A percentile compares a stretch with the other conserved stretches of the same genome.
These are phyloP conservation scores for Drosophila pseudoobscura DNA, from an alignment of 1,140 invertebrate species.

Conservation along the genomic window DNA sequence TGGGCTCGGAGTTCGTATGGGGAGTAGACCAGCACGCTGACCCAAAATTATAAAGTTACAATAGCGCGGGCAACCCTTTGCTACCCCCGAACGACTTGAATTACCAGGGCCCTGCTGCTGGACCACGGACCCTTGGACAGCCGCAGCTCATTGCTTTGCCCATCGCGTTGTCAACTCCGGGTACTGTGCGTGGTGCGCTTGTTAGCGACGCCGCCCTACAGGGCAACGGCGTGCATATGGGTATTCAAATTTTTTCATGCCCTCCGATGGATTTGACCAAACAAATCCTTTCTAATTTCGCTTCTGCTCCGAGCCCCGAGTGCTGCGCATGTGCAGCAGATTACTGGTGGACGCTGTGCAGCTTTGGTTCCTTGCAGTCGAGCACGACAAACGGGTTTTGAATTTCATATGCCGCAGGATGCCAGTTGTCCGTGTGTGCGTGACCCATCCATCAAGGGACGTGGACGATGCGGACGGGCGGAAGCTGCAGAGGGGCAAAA, in stretches of 20 bases:
- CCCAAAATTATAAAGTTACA: conserved; percentile 79
- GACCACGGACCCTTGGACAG: conserved; percentile 58
- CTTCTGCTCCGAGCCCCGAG: background rate
- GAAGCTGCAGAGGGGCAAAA: conserved; percentile 62
- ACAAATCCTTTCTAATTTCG: conserved; percentile 75
- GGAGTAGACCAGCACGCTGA: conserved; percentile 56
- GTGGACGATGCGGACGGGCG: conserved; percentile 34
- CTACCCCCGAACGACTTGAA: conserved; percentile 58
- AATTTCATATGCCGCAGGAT: conserved; percentile 69
- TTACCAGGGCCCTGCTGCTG: conserved; percentile 42
- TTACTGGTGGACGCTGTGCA: conserved; percentile 69
- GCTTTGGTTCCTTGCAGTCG: conserved; percentile 48
- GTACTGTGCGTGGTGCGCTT: conserved; percentile 35
- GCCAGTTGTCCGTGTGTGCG: conserved; percentile 35
- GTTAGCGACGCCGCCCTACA: conserved; percentile 57
- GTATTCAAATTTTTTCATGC: conserved; percentile 60
- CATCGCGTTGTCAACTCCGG: conserved; percentile 43
- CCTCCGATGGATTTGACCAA: conserved; percentile 70
- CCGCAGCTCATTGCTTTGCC: background rate
- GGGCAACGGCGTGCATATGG: conserved; percentile 30
- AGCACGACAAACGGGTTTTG: conserved; percentile 64
- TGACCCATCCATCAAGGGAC: conserved; percentile 68
- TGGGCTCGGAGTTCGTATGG: conserved; percentile 21
- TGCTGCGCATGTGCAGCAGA: conserved; percentile 67
- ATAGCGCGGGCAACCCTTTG: conserved; percentile 63